These are phyloP conservation scores for Ploceus nigricollis DNA, from an alignment of 2,113 vertebrate genomes.

Conservation along the genomic window DNA sequence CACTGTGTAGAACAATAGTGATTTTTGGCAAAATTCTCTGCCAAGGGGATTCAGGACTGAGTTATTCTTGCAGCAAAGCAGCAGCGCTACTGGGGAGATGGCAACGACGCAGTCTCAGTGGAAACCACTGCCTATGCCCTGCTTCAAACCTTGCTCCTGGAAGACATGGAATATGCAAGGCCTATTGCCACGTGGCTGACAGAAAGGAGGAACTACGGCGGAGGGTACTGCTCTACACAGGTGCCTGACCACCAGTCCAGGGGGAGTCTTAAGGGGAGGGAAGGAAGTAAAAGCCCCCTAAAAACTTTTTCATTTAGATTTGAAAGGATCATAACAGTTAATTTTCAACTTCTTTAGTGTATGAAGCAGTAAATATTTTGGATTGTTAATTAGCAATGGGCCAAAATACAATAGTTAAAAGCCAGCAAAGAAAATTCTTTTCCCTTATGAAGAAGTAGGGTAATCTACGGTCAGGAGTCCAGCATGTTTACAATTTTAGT, in stretches of 20 bases:
- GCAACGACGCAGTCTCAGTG: slow-evolving; percentile 62
- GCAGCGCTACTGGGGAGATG: slow-evolving; percentile 41
- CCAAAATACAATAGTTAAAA: not conserved
- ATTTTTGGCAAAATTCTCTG: not conserved
- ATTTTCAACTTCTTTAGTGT: not conserved
- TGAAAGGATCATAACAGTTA: not conserved
- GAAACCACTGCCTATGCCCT: slow-evolving; percentile 80
- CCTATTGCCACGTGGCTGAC: slow-evolving; percentile 72
- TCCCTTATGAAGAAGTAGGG: not conserved
- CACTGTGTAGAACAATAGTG: not conserved
- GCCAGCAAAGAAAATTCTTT: not conserved
- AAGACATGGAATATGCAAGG: slow-evolving; percentile 43
- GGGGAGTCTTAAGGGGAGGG: not conserved
- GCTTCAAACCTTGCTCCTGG: slow-evolving; percentile 69
- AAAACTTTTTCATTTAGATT: not conserved
- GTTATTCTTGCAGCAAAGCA: slow-evolving; percentile 40
- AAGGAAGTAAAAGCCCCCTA: not conserved
- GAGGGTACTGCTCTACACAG: slow-evolving; percentile 74
- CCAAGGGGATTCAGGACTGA: not conserved
- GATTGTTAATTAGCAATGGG: rapidly evolving
- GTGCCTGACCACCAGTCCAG: not conserved
- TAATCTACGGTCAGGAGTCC: not conserved
- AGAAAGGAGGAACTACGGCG: slow-evolving; percentile 72
- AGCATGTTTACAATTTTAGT: not conserved
- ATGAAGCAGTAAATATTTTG: not conserved